Percentiles rank a stretch among this genome's conserved stretches.
These are phyloP conservation scores for Sphaeridia pumilis DNA, from an alignment of 2,888 invertebrate genomes.

Conservation along the genomic window DNA sequence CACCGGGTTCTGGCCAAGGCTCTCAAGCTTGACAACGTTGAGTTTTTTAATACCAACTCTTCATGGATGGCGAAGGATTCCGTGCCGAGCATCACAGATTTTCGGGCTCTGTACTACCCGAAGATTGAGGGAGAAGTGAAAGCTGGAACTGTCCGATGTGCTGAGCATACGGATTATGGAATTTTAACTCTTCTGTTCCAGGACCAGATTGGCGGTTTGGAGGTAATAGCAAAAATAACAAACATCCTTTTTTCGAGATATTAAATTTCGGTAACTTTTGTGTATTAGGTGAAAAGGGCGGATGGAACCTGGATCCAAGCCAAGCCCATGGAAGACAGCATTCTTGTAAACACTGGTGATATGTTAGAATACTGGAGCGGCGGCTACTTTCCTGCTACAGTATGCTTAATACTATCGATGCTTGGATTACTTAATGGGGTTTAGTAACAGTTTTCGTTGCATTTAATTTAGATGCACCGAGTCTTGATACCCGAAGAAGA, in stretches of 20 bases:
- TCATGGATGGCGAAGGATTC: slow-evolving; percentile 16
- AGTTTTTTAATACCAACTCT: slow-evolving; percentile 22
- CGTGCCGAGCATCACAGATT: slow-evolving; percentile 49
- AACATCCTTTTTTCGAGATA: too few species aligned
- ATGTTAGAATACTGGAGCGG: slow-evolving; percentile 62
- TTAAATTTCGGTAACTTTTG: too few species aligned
- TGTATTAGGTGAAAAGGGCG: slow-evolving; percentile 53
- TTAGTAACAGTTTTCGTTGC: too few species aligned
- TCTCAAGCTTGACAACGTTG: slow-evolving; percentile 20
- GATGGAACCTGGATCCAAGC: slow-evolving; percentile 61
- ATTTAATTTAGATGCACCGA: slow-evolving; percentile 37
- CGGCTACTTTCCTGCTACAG: slow-evolving; percentile 56
- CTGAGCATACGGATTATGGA: slow-evolving; percentile 62
- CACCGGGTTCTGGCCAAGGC: slow-evolving; percentile 41
- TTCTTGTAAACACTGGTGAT: slow-evolving; percentile 65
- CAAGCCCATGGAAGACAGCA: slow-evolving; percentile 62
- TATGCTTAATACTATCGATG: too few species aligned
- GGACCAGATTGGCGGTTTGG: slow-evolving; percentile 63
- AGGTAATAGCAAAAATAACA: slow-evolving; percentile 41
- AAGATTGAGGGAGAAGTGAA: slow-evolving; percentile 42
- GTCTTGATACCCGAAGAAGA: slow-evolving; percentile 38
- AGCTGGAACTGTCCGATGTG: slow-evolving; percentile 51
- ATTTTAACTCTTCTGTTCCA: slow-evolving; percentile 60
- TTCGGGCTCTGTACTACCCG: slow-evolving; percentile 61
- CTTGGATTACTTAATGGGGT: too few species aligned